Base-by-base conservation (phyloP, 2,888 invertebrate species). In the Zaprionus bogoriensis region DNA sequence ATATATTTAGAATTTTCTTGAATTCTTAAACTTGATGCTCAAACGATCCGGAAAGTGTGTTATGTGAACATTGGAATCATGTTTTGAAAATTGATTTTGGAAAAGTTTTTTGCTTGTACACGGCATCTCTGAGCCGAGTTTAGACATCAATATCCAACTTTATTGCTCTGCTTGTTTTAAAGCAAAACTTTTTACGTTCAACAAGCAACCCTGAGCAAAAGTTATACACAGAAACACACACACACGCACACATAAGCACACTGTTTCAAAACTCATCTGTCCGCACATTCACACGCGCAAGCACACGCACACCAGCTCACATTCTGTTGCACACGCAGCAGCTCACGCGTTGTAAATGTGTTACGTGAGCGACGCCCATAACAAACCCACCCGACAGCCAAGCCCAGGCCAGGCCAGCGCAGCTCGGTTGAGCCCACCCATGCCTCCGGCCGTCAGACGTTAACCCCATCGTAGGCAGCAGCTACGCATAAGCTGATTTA, bases 271-370 rank as follows among this genome's bases (percentile, higher is more conserved):
- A 75, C 67, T 73, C 78, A 67, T 76, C 74, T 72, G 39, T 38
- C 23, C 47, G 32, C 50, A 51, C 53, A 38, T 51, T 63, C 60
- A 36, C 59, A 65, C 47, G 32, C 50, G 48, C 53, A 38, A 48
- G 61, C 60, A 36, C 59, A 65, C 32, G 22, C 17, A 19, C 47
- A n/a, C 46, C 7, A 52, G 38, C 46, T 58, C 46, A 60, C 53
- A 28, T 55, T 62, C 42, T 27, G 19, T 46, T 32, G 60, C 53
- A 55, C 50, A 45, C 23, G 20, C 45, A 63, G 50, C 48, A 68
- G 62, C 85, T 83, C 83, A 78, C 74, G 81, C 77, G 83, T 76
- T 83, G 75, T 87, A 85, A 85, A 87, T 83, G 73, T 71, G 69
- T 83, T 81, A 87, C 79, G 83, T 85, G 85, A 60, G 45, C 57